Base-by-base conservation (phyloP, 2,888 invertebrate genomes). In the Laothoe populi region DNA sequence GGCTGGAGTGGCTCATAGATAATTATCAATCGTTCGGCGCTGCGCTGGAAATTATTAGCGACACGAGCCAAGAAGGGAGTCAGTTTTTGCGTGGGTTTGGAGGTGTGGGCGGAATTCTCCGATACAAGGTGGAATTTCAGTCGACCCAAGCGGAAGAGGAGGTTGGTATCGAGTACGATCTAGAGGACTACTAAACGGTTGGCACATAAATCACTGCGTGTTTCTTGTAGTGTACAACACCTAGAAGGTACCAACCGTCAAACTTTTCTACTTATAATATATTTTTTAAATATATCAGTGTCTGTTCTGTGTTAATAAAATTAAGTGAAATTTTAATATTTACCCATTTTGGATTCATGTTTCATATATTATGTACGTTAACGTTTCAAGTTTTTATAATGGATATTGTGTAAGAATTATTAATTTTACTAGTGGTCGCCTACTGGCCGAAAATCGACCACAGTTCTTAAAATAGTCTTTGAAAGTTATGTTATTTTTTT, bases 11-110 rank as follows among this genome's bases (percentile, higher is more conserved):
- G 99, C 95, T 99, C 76, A 99, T 99, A 53, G 99, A 99, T 93
- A 99, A 99, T 92, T 99, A 99, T 94, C 99, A 99, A 94, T 98
- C 96, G 71, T 99, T 99, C 91, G 99, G 99, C 81, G 99, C 99
- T 77, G 99, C 99, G 40, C 94, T 99, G 84, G 99, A 99, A 95
- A 99, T 99, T 86, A 99, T 99, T 83, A 99, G 99, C 21, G 99
- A 99, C 93, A 98, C 98, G 94, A 99, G 99, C 69, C 99, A 99
- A 92, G 99, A 99, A 94, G 99, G 99, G 61, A 99, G 99, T 64
- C 99, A 99, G 94, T 99, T 99, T 91, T 99, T 99, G 60, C 95
- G 99, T 92, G 99, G 99, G 69, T 99, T 99, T 88, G 99, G 99
- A 86, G 99, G 99, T 68, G 99, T 99, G 83, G 99, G 99, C 94